Conservation (phyloP, 2,797 vertebrate genomes). For the Crenichthys baileyi region DNA sequence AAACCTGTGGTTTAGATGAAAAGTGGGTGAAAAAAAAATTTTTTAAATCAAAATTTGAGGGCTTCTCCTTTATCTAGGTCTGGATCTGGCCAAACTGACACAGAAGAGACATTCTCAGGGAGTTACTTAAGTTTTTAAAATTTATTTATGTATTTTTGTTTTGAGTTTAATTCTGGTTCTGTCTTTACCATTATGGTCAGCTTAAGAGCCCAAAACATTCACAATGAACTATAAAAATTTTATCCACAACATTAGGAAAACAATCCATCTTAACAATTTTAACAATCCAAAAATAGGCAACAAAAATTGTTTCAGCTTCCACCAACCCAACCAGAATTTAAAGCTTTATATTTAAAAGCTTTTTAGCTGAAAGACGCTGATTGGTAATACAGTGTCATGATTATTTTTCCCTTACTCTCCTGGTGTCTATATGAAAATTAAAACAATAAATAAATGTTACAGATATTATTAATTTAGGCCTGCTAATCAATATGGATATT, state of each 20-base stretch:
- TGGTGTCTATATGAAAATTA: not conserved
- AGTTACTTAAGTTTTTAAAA: not conserved
- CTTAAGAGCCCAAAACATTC: not conserved
- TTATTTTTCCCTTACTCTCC: not conserved
- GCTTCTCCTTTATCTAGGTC: not conserved
- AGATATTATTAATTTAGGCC: not conserved
- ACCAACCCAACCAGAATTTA: not conserved
- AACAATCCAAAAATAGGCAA: not conserved
- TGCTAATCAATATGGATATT: too few relatives aligned
- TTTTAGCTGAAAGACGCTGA: not conserved
- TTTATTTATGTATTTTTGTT: not conserved
- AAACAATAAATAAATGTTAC: not conserved
- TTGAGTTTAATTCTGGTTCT: not conserved
- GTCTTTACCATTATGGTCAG: not conserved
- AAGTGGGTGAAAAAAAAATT: not conserved
- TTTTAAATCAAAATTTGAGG: not conserved
- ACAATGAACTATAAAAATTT: not conserved
- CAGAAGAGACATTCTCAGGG: not conserved
- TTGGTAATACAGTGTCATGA: not conserved
- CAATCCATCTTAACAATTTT: not conserved
- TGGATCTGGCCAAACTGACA: not conserved
- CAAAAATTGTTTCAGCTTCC: not conserved
- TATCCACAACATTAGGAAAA: not conserved
- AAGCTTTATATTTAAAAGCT: not conserved
- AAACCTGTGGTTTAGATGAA: not conserved